Conservation (phyloP, 1,140 invertebrate genomes). For the Aphelenchoides besseyi region DNA sequence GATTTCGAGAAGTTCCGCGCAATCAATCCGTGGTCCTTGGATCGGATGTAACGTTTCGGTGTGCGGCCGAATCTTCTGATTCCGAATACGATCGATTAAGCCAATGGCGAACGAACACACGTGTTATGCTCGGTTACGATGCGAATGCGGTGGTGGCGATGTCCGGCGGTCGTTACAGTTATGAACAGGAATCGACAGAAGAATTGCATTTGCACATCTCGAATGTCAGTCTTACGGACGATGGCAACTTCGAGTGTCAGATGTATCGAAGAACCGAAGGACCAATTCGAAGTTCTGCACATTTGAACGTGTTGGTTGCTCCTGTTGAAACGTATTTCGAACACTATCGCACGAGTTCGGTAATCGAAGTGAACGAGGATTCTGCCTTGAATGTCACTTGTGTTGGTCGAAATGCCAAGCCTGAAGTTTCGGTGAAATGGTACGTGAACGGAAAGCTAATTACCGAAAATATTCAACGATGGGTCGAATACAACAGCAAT, state of each 20-base stretch:
- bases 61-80: constrained; percentile 28
- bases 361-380: constrained; percentile 42
- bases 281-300: constrained; percentile 36
- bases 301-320: constrained; percentile 45
- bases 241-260: constrained; percentile 49
- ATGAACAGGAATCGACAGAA: constrained; percentile 36
- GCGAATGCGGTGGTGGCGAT: constrained; percentile 32
- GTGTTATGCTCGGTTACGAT: constrained; percentile 34
- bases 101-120: constrained; percentile 42
- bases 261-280: constrained; percentile 26
- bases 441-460: constrained; percentile 43
- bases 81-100: constrained; percentile 31
- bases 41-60: constrained; percentile 27
- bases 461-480: constrained; percentile 34
- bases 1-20: constrained; percentile 35
- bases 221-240: constrained; percentile 39
- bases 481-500: constrained; percentile 33
- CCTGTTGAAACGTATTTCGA: constrained; percentile 37
- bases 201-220: constrained; percentile 46
- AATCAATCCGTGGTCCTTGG: constrained; percentile 40
- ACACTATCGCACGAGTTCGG: constrained; percentile 37
- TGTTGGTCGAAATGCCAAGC: constrained; percentile 35
- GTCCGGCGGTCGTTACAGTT: constrained; percentile 44
- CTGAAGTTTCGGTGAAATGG: constrained; percentile 33
- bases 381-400: constrained; percentile 46